Conservation (phyloP, 2,888 invertebrate species). For the Idaea straminata region DNA sequence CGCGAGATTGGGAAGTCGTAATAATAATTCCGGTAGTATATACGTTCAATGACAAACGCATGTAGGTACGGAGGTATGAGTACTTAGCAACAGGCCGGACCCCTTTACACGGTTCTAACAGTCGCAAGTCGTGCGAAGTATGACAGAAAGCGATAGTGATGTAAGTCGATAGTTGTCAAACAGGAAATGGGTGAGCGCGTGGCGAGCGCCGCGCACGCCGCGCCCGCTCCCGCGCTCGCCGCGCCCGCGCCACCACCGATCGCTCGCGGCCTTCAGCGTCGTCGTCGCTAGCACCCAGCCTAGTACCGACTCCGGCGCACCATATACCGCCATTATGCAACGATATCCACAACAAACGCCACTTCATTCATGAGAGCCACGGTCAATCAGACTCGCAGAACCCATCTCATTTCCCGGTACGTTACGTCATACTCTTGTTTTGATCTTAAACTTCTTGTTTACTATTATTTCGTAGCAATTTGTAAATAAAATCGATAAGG, state of each 20-base stretch:
- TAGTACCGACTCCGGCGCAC: constrained; percentile 23
- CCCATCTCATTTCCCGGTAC: constrained; percentile 40
- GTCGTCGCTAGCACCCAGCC: constrained; percentile 9
- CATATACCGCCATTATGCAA: constrained; percentile 70
- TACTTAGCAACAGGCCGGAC: constrained; percentile 72
- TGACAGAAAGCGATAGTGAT: constrained; percentile 78
- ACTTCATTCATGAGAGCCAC: constrained; percentile 67
- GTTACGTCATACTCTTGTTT: constrained; percentile 36
- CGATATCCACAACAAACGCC: constrained; percentile 59
- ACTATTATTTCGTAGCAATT: constrained; percentile 20
- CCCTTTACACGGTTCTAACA: constrained; percentile 75
- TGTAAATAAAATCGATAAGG: constrained; percentile 47
- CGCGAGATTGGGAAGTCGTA: constrained; percentile 59
- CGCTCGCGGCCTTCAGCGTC: constrained; percentile 43
- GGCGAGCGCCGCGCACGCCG: constrained; percentile 67
- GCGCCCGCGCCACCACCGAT: constrained; percentile 62
- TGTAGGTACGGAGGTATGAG: constrained; percentile 61
- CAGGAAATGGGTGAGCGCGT: constrained; percentile 76
- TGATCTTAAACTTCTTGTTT: constrained; percentile 41
- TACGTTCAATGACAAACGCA: constrained; percentile 62
- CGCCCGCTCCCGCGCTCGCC: constrained; percentile 69
- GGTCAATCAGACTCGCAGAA: constrained; percentile 47
- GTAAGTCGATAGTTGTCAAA: constrained; percentile 79
- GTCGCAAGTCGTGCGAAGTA: constrained; percentile 59
- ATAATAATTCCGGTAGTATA: constrained; percentile 65